Evolutionary conservation across 2,797 vertebrate species (phyloP), one percentile per base, ranked within the genome.

Genomic region (Acanthornis magna): DNA sequence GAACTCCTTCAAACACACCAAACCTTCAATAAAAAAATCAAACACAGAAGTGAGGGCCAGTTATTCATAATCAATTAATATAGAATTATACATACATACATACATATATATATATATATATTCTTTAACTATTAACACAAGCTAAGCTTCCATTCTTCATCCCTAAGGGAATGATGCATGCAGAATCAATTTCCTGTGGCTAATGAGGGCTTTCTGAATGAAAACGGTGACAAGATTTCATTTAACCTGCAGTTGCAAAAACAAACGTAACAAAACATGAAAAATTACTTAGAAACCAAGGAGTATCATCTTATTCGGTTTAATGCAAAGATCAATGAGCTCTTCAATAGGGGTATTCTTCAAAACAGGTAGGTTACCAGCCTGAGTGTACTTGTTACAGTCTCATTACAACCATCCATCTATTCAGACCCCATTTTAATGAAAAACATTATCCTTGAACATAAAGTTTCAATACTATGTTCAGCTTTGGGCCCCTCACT

Each of bases 321-420:
- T 68, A 57, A 18, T 45, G 15, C 13, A 71, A 82, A 75, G 5
- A 51, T 23, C 61, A 55, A 38, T 47, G 9, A 74, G 22, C 6
- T 78, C 36, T 7, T 51, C 19, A 51, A 36, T 3, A 86, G 6
- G 3, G 8, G 12, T 22, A 38, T 25, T 81, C 45, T 42, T 77
- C 43, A 40, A 42, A 91, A 57, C 13, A 58, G 7, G 29, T 11
- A 66, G 11, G 25, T 22, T 63, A 63, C 11, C 13, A 55, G 5
- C 6, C 22, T 74, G 14, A 1, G 0, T 73, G 14, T 13, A 34
- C 26, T 42, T 23, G 4, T 47, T 10, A 40, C 5, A 67, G 26
- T 4, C 20, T 55, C n/a, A 61, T 16, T 53, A 50, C 19, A 85
- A 2, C 3, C 15, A 62, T 11, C 20, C 12, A n/a, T 26, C 27